phyloP scores from a whole-genome alignment of 2,888 invertebrate genomes.

The Agriotes lineatus region DNA sequence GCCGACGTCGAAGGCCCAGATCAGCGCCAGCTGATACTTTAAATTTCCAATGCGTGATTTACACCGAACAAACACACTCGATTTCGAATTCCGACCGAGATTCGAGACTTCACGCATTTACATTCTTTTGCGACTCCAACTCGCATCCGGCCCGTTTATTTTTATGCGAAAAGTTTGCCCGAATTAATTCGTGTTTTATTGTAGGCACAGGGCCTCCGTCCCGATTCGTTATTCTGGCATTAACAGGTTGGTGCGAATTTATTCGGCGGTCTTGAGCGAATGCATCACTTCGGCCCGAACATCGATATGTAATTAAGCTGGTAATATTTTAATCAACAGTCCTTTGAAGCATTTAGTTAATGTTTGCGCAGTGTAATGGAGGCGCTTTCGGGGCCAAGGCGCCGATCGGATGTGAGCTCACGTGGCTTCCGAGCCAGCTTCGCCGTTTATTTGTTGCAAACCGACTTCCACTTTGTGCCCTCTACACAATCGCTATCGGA shows the following conservation, averaged over 20 bases:
- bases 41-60: slow-evolving; percentile 26
- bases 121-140: slow-evolving; percentile 29
- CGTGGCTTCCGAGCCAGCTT: slow-evolving; percentile 2
- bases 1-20: slow-evolving; percentile 21
- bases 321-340: slow-evolving; percentile 54
- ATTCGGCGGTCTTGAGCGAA: not conserved
- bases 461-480: not conserved
- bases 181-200: slow-evolving; percentile 23
- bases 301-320: slow-evolving; percentile 53
- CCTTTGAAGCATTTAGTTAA: slow-evolving; percentile 51
- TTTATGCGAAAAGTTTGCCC: slow-evolving; percentile 6
- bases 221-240: not conserved
- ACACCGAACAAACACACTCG: slow-evolving; percentile 27
- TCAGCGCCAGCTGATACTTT: slow-evolving; percentile 20
- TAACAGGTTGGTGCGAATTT: not conserved
- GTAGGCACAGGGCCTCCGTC: not conserved
- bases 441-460: slow-evolving; percentile 6
- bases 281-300: too few relatives aligned
- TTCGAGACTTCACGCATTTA: slow-evolving; percentile 26
- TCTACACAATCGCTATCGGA: slow-evolving; percentile 1
- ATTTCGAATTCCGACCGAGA: slow-evolving; percentile 29
- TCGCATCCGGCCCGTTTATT: not conserved
- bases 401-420: slow-evolving; percentile 15
- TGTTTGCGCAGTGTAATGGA: slow-evolving; percentile 55
- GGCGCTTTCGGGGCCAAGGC: slow-evolving; percentile 40